These are phyloP conservation scores for Cryptops parisi DNA, from an alignment of 2,888 invertebrate species.

Conservation along the genomic window DNA sequence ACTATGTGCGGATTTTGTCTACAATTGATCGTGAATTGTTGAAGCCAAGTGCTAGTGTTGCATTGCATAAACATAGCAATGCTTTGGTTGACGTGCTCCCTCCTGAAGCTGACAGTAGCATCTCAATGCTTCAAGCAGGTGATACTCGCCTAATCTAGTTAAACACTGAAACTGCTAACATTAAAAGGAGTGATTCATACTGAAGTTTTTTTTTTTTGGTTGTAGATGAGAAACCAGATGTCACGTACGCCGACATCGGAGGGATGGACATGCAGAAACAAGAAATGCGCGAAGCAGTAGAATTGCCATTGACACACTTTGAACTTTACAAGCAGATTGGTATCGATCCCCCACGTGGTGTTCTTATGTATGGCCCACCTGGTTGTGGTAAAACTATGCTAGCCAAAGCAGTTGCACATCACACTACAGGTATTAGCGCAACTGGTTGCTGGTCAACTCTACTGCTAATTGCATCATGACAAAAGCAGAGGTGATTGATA, in stretches of 20 bases:
- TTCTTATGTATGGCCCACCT: conserved; percentile 98
- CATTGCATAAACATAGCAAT: conserved; percentile 97
- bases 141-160: conserved; percentile 20
- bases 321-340: conserved; percentile 87
- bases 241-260: conserved; percentile 93
- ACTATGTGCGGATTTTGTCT: conserved; percentile 95
- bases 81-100: conserved; percentile 98
- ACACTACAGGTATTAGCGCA: conserved; percentile 86
- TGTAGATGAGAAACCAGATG: conserved; percentile 92
- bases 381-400: conserved; percentile 99
- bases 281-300: conserved; percentile 97
- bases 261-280: conserved; percentile 99
- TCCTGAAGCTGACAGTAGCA: conserved; percentile 97
- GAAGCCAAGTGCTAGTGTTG: conserved; percentile 96
- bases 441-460: too few relatives aligned
- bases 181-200: neutral
- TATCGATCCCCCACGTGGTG: conserved; percentile 96
- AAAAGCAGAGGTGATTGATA: too few relatives aligned
- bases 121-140: conserved; percentile 93
- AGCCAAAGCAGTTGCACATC: conserved; percentile 97
- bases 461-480: too few relatives aligned
- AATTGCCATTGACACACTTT: conserved; percentile 93
- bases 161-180: neutral
- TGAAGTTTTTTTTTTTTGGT: conserved; percentile 8
- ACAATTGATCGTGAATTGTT: conserved; percentile 94